Percentiles rank a stretch among this genome's conserved stretches.
Conservation (phyloP, 2,888 invertebrate species). For the Chironomus riparius region DNA sequence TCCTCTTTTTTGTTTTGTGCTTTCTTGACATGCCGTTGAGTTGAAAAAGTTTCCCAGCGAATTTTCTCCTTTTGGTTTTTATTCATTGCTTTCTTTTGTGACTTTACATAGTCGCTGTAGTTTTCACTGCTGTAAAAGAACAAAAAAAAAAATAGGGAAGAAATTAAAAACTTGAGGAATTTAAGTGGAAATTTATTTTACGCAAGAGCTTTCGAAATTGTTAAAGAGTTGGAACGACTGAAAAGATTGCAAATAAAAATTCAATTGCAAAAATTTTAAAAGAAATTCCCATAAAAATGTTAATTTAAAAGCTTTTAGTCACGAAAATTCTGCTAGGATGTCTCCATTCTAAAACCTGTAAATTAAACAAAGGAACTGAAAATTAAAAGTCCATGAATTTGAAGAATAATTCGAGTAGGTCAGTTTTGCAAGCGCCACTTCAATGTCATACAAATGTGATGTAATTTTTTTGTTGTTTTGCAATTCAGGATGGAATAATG, state of each 20-base stretch:
- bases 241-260: background rate
- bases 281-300: too few relatives aligned
- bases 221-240: background rate
- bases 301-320: too few relatives aligned
- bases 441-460: too few relatives aligned
- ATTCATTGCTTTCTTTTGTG: background rate
- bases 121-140: background rate
- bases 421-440: too few relatives aligned
- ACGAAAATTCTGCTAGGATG: background rate
- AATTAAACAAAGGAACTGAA: too few relatives aligned
- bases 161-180: constrained; percentile 26
- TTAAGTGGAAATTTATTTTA: constrained; percentile 25
- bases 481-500: too few relatives aligned
- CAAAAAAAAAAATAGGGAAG: background rate
- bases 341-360: too few relatives aligned
- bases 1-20: background rate
- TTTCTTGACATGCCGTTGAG: background rate
- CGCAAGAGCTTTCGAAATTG: background rate
- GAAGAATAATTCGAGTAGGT: too few relatives aligned
- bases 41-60: background rate
- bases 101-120: background rate
- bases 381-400: background rate
- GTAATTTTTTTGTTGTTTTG: too few relatives aligned
- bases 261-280: background rate
- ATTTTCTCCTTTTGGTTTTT: background rate